A percentile compares a stretch with the other conserved stretches of the same genome.
These are phyloP conservation scores for Coracias cyanogaster DNA, from an alignment of 2,797 vertebrate species.

Conservation along the genomic window DNA sequence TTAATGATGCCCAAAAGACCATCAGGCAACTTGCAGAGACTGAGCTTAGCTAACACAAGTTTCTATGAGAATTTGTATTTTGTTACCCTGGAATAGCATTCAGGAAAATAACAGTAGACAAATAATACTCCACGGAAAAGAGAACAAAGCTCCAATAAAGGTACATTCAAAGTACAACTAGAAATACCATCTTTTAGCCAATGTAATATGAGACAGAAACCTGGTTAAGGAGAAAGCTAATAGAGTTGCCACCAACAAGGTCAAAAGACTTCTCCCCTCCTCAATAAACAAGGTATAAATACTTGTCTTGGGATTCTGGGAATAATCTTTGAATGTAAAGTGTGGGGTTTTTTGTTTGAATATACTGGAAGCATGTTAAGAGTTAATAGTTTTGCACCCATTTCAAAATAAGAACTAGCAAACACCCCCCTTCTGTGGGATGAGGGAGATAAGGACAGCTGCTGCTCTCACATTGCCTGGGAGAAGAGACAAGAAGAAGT, in stretches of 20 bases:
- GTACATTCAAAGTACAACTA: not conserved
- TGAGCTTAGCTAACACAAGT: not conserved
- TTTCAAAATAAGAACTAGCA: constrained; percentile 22
- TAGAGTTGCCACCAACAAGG: not conserved
- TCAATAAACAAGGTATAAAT: not conserved
- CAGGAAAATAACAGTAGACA: not conserved
- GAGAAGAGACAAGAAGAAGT: not conserved
- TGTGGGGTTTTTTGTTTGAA: not conserved
- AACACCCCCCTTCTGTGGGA: not conserved
- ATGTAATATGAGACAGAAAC: not conserved
- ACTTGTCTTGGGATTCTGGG: not conserved
- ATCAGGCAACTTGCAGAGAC: not conserved
- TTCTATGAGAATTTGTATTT: not conserved
- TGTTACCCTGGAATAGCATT: not conserved
- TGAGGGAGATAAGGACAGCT: not conserved
- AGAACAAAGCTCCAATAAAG: not conserved
- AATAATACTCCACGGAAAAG: not conserved
- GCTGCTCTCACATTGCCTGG: not conserved
- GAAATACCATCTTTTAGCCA: not conserved
- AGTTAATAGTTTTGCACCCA: not conserved
- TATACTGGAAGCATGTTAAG: not conserved
- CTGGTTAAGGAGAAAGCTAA: not conserved
- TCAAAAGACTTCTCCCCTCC: not conserved
- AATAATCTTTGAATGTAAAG: not conserved
- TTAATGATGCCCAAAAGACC: constrained; percentile 28